These are phyloP conservation scores for Crocodylus rhombifer DNA, from an alignment of 2,797 vertebrate genomes.

Conservation along the genomic window DNA sequence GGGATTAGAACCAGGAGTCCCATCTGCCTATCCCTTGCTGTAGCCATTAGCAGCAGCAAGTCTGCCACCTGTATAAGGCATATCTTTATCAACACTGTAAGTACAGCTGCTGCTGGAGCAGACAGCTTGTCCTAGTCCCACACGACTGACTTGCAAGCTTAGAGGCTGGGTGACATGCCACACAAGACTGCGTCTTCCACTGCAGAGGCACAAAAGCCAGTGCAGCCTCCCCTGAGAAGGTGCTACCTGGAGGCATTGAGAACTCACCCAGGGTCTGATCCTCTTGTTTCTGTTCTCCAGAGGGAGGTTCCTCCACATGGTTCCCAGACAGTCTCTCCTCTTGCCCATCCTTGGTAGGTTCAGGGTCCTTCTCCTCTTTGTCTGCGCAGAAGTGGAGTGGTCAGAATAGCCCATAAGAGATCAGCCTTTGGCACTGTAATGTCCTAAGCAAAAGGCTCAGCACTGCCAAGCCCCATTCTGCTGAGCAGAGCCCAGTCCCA, in stretches of 20 bases:
- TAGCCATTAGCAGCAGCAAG: no score
- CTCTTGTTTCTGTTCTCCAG: fast-evolving
- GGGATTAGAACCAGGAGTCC: no score
- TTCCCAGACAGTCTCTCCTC: fast-evolving
- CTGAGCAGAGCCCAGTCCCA: background rate
- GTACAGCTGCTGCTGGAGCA: no score
- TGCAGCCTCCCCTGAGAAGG: fast-evolving
- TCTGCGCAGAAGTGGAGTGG: background rate
- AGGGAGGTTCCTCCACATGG: fast-evolving
- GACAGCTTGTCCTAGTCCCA: no score
- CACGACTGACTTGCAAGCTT: no score
- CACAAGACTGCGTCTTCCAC: background rate
- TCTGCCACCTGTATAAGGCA: no score
- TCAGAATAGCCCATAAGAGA: background rate
- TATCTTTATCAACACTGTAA: no score
- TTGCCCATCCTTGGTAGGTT: background rate
- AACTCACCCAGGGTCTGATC: slow-evolving; percentile 40
- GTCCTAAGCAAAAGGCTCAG: background rate
- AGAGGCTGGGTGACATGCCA: no score
- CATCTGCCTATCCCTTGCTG: no score
- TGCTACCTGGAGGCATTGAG: background rate
- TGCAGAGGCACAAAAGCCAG: background rate
- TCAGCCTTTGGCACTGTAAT: background rate
- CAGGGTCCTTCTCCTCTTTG: fast-evolving
- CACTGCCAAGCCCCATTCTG: background rate